These are phyloP conservation scores for Patella ulyssiponensis DNA, from an alignment of 2,888 invertebrate genomes.

Conservation along the genomic window DNA sequence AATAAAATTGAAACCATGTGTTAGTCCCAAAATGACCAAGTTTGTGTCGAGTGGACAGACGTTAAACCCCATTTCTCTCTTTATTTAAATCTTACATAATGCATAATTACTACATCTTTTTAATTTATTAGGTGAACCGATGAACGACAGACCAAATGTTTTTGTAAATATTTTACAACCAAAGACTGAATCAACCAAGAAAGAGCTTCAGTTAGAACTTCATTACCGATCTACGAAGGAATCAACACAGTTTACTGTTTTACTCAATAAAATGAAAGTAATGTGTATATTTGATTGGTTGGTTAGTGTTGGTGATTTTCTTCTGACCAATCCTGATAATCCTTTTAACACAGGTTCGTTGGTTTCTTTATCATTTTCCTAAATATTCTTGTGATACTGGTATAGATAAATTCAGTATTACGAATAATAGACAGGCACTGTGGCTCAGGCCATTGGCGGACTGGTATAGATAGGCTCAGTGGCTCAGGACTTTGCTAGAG, in stretches of 20 bases:
- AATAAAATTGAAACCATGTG: too few species aligned
- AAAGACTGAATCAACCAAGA: constrained; percentile 32
- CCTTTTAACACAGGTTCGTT: constrained; percentile 57
- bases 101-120: neutral
- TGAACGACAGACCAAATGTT: constrained; percentile 84
- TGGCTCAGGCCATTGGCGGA: too few species aligned
- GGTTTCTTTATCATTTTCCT: neutral
- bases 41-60: too few species aligned
- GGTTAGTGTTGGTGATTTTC: constrained; percentile 86
- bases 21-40: too few species aligned
- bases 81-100: too few species aligned
- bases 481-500: too few species aligned
- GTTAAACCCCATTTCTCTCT: too few species aligned
- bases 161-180: constrained; percentile 88
- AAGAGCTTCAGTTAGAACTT: constrained; percentile 74
- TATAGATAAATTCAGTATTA: too few species aligned
- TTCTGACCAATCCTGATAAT: constrained; percentile 74
- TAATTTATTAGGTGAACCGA: constrained; percentile 75
- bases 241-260: constrained; percentile 85
- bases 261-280: constrained; percentile 93
- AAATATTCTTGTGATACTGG: too few species aligned
- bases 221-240: constrained; percentile 77
- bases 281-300: constrained; percentile 96
- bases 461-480: too few species aligned
- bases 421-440: too few species aligned